Evolutionary conservation across 2,113 vertebrate genomes (phyloP).

Genomic region (Actenoides lindsayi): DNA sequence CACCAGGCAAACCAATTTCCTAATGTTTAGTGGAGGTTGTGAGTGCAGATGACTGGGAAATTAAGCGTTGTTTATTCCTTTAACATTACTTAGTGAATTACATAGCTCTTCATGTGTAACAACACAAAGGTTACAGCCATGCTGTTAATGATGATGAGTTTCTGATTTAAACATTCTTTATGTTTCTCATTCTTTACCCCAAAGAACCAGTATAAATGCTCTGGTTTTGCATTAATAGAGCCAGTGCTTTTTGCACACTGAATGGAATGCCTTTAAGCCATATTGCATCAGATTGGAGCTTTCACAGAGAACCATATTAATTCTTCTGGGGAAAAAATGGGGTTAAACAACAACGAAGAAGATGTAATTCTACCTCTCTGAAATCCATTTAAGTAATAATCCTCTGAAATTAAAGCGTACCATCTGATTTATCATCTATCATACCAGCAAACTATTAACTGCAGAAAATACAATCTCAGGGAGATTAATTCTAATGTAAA

Average conservation of each 20-base stretch:
- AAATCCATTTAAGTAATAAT: conserved; percentile 11
- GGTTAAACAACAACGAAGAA: background rate
- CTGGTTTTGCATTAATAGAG: background rate
- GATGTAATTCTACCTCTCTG: background rate
- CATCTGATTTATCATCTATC: background rate
- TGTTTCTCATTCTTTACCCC: background rate
- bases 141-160: background rate
- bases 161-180: background rate
- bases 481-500: background rate
- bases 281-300: background rate
- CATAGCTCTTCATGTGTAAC: background rate
- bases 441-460: background rate
- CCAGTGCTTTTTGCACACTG: background rate
- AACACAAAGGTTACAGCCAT: background rate
- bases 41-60: background rate
- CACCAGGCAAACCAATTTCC: background rate
- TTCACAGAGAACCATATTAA: background rate
- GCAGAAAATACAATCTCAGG: background rate
- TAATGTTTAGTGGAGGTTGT: background rate
- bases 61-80: background rate
- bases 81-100: background rate
- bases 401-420: background rate
- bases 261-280: background rate
- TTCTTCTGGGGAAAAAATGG: background rate
- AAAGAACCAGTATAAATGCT: background rate